Evolutionary conservation across 2,113 vertebrate species (phyloP).

Genomic region (Oxyruncus cristatus): DNA sequence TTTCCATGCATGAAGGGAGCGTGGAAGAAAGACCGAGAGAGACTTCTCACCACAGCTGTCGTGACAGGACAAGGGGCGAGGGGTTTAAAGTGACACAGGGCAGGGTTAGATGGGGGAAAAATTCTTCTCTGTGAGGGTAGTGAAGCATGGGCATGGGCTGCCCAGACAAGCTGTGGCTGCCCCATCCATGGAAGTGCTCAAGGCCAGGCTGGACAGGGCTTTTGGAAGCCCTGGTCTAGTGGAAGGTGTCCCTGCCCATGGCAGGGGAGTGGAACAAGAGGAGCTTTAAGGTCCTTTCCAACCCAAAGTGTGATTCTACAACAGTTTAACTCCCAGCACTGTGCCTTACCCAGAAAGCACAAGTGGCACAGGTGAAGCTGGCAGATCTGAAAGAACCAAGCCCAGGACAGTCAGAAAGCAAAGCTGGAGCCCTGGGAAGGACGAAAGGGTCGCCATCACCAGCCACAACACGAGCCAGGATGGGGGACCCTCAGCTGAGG

Average conservation of each 20-base stretch:
- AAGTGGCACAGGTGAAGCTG: neutral
- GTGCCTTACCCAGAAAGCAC: neutral
- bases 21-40: neutral
- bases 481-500: neutral
- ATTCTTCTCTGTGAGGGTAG: neutral
- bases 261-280: accelerated
- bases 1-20: neutral
- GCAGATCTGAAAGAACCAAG: neutral
- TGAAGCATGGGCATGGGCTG: neutral
- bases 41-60: neutral
- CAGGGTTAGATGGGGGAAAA: neutral
- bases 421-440: neutral
- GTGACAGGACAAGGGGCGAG: accelerated
- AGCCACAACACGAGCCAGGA: neutral
- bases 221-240: neutral
- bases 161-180: neutral
- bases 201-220: accelerated
- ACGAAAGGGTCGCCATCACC: neutral
- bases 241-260: neutral
- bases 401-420: neutral
- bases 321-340: neutral
- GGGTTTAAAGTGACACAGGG: neutral
- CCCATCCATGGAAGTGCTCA: neutral
- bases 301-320: neutral
- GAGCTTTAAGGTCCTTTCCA: neutral